Evolutionary conservation across 2,888 invertebrate species (phyloP).

Genomic region (Pseudolycoriella hygida): DNA sequence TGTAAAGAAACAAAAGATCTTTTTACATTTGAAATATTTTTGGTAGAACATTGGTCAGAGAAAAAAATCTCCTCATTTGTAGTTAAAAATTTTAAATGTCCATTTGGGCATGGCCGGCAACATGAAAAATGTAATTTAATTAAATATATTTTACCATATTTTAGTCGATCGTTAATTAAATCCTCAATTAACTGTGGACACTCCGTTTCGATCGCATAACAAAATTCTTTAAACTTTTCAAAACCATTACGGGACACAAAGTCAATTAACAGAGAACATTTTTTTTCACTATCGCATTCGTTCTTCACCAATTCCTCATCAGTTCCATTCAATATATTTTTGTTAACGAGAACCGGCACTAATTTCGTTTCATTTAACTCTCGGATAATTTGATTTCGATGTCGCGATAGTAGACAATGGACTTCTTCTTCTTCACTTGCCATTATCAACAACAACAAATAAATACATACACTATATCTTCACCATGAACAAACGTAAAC

Average conservation of each 20-base stretch:
- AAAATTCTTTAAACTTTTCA: constrained; percentile 40
- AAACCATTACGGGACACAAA: constrained; percentile 43
- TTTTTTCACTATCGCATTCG: constrained; percentile 30
- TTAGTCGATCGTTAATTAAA: constrained; percentile 37
- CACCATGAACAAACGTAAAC: no score
- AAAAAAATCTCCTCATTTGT: no score
- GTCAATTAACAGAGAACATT: constrained; percentile 41
- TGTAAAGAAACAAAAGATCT: no score
- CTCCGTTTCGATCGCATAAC: constrained; percentile 40
- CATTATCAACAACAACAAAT: constrained; percentile 1
- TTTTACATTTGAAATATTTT: no score
- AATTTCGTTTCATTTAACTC: constrained; percentile 44
- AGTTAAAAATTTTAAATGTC: no score
- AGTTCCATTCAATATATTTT: constrained; percentile 40
- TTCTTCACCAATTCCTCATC: constrained; percentile 34
- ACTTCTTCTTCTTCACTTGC: constrained; percentile 29
- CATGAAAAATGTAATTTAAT: no score
- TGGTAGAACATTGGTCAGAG: no score
- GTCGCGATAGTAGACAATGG: constrained; percentile 40
- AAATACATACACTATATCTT: no score
- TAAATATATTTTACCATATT: constrained; percentile 21
- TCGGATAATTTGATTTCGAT: constrained; percentile 40
- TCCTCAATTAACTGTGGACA: constrained; percentile 44
- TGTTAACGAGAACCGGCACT: constrained; percentile 42
- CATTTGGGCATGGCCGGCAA: no score